Percentiles rank a stretch among this genome's conserved stretches.
Conservation (phyloP, 2,797 vertebrate genomes). For the Carapus acus region DNA sequence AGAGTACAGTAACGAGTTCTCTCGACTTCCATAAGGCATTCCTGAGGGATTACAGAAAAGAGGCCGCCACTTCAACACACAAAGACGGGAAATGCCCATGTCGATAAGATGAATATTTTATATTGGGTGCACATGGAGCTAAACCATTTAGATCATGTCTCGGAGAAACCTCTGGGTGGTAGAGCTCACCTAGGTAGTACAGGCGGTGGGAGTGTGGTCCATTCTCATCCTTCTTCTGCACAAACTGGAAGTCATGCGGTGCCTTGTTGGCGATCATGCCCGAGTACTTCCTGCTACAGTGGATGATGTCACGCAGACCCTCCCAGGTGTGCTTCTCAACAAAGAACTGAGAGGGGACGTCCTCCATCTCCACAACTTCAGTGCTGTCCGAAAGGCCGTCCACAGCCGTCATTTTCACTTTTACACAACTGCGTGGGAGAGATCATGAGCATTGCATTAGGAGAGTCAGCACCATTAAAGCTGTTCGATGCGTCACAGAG, state of each 20-base stretch:
- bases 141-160: too few relatives aligned
- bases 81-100: too few relatives aligned
- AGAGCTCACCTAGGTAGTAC: conserved; percentile 89
- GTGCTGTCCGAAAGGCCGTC: conserved; percentile 77
- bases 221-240: conserved; percentile 86
- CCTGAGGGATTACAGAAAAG: conserved; percentile 67
- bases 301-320: conserved; percentile 91
- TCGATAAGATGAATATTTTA: too few relatives aligned
- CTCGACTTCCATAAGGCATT: conserved; percentile 96
- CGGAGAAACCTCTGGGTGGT: too few relatives aligned
- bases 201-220: conserved; percentile 92
- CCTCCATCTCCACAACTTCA: conserved; percentile 83
- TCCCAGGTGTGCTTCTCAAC: conserved; percentile 98
- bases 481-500: neutral
- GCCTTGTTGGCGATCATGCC: conserved; percentile 95
- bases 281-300: conserved; percentile 94
- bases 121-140: neutral
- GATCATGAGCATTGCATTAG: too few relatives aligned
- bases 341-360: conserved; percentile 82
- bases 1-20: conserved; percentile 96
- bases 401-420: conserved; percentile 85
- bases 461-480: too few relatives aligned
- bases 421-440: conserved; percentile 60
- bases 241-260: conserved; percentile 96
- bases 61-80: too few relatives aligned